phyloP scores from a whole-genome alignment of 1,140 invertebrate species.

The Adoxophyes honmai region DNA sequence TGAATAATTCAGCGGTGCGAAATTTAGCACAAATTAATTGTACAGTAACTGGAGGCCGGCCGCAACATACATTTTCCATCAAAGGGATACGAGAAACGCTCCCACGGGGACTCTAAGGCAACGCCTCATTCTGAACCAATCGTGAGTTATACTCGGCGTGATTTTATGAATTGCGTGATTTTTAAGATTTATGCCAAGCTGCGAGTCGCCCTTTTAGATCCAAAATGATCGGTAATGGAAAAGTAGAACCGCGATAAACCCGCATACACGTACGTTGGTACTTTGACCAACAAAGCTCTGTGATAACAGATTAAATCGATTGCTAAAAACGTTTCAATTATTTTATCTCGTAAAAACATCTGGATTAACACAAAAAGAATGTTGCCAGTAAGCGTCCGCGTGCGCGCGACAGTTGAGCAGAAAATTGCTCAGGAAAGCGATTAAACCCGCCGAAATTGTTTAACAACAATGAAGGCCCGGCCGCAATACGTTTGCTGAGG shows the following conservation, averaged over 20 bases:
- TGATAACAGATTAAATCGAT: no score
- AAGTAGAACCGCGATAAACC: no score
- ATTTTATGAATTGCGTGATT: background rate
- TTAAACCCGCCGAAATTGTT: conserved; percentile 38
- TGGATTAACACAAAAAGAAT: conserved; percentile 22
- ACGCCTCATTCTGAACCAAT: background rate
- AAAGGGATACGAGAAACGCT: conserved; percentile 13
- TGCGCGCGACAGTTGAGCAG: conserved; percentile 29
- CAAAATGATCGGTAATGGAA: no score
- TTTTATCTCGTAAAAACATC: no score
- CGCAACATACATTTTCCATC: conserved; percentile 19
- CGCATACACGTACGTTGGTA: no score
- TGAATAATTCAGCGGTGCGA: conserved; percentile 17
- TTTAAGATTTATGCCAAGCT: no score
- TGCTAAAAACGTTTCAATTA: no score
- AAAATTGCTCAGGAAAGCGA: conserved; percentile 40
- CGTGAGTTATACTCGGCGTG: background rate
- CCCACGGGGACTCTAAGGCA: background rate
- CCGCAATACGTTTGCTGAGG: conserved; percentile 29
- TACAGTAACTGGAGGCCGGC: conserved; percentile 17
- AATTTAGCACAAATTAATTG: conserved; percentile 19
- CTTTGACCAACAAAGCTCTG: no score
- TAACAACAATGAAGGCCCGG: conserved; percentile 33
- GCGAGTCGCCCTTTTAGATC: no score
- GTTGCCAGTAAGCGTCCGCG: conserved; percentile 30